These are phyloP conservation scores for Leptopilina clavipes DNA, from an alignment of 1,140 invertebrate genomes.

Conservation along the genomic window DNA sequence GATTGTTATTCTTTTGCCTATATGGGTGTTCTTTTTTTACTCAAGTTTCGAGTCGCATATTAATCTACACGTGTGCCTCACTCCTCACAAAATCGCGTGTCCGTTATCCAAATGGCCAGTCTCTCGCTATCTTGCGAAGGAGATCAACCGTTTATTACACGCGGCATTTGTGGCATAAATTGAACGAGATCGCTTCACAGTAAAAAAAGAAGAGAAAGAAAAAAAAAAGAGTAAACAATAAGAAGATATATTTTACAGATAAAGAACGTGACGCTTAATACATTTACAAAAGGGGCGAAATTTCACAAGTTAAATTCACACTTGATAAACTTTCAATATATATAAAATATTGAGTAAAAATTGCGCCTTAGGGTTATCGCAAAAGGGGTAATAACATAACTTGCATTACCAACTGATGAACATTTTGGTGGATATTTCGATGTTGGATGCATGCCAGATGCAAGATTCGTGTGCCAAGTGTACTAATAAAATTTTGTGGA, in stretches of 20 bases:
- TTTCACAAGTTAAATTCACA: slow-evolving; percentile 24
- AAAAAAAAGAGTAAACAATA: slow-evolving; percentile 29
- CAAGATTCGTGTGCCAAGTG: slow-evolving; percentile 2
- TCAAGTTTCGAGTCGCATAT: slow-evolving; percentile 10
- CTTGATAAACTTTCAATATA: slow-evolving; percentile 2
- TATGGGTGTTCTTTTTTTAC: slow-evolving; percentile 16
- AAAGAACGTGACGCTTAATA: background rate
- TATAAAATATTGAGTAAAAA: background rate
- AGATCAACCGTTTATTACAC: slow-evolving; percentile 35
- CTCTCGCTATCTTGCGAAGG: slow-evolving; percentile 11
- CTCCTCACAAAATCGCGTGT: slow-evolving; percentile 31
- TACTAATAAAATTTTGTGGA: background rate
- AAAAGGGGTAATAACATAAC: background rate
- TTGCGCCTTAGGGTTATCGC: background rate
- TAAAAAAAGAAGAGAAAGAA: background rate
- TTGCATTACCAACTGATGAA: slow-evolving; percentile 12
- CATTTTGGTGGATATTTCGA: background rate
- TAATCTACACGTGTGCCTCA: slow-evolving; percentile 23
- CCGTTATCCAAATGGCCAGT: slow-evolving; percentile 29
- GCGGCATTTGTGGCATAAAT: slow-evolving; percentile 26
- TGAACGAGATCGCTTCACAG: slow-evolving; percentile 23
- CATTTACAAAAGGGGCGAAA: background rate
- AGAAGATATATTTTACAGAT: slow-evolving; percentile 21
- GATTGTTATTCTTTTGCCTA: background rate
- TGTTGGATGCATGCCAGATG: background rate